A percentile compares a stretch with the other conserved stretches of the same genome.
Conservation (phyloP, 2,888 invertebrate genomes). For the Himalopsyche anomala region DNA sequence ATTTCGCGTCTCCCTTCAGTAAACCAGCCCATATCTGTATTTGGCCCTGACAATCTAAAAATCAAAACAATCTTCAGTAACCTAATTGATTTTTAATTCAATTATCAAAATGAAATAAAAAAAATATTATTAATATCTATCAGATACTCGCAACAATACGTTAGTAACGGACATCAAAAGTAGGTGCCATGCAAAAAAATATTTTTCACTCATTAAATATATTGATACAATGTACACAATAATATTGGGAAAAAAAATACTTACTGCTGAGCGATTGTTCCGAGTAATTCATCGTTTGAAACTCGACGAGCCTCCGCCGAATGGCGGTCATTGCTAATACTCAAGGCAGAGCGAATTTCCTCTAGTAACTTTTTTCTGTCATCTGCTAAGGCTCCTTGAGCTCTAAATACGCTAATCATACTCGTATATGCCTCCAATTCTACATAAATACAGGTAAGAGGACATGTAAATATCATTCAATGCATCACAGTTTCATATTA, state of each 20-base stretch:
- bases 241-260: constrained; percentile 67
- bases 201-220: constrained; percentile 6
- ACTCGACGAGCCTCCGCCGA: constrained; percentile 94
- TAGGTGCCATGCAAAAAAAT: neutral
- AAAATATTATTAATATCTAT: constrained; percentile 47
- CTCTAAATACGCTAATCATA: constrained; percentile 92
- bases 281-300: constrained; percentile 92
- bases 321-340: constrained; percentile 93
- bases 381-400: constrained; percentile 91
- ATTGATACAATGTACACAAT: neutral
- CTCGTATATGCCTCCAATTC: constrained; percentile 95
- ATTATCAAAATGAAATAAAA: constrained; percentile 55
- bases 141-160: neutral
- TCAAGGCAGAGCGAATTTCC: constrained; percentile 87
- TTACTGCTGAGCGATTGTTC: constrained; percentile 94
- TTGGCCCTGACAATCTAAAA: constrained; percentile 80
- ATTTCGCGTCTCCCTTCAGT: constrained; percentile 90
- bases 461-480: constrained; percentile 16
- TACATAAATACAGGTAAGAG: constrained; percentile 69
- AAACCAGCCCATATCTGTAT: constrained; percentile 87
- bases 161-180: neutral
- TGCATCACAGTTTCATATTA: constrained; percentile 17
- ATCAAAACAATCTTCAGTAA: neutral
- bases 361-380: constrained; percentile 90
- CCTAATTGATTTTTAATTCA: neutral